Conservation (phyloP, 2,888 invertebrate species). For the Nipponacmea schrenckii region DNA sequence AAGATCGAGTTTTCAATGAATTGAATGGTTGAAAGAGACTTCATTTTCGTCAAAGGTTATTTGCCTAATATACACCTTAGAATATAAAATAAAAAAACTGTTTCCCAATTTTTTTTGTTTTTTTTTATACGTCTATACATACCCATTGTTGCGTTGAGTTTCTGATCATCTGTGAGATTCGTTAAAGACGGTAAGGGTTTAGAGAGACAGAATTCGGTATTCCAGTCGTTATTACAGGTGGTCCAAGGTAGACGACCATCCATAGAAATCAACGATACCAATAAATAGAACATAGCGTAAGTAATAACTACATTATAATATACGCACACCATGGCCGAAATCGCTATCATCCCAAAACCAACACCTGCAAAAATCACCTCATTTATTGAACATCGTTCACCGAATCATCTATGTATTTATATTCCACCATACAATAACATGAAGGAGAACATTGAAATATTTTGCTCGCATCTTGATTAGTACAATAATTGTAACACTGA, state of each 20-base stretch:
- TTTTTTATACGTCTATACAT: background rate
- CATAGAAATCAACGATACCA: constrained; percentile 57
- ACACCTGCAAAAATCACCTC: constrained; percentile 35
- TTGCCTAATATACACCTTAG: too few species aligned
- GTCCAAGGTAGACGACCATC: constrained; percentile 68
- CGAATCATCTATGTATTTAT: too few species aligned
- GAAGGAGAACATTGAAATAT: too few species aligned
- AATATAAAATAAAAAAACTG: too few species aligned
- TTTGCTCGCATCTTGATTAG: too few species aligned
- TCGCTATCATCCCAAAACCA: constrained; percentile 43
- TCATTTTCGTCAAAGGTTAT: too few species aligned
- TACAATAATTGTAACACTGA: too few species aligned
- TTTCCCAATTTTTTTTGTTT: too few species aligned
- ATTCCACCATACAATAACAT: too few species aligned
- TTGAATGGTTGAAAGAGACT: too few species aligned
- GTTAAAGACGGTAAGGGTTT: constrained; percentile 11
- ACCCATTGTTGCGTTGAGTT: constrained; percentile 32
- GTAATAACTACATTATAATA: constrained; percentile 71
- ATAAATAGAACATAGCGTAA: constrained; percentile 66
- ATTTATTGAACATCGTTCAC: too few species aligned
- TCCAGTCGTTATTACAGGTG: constrained; percentile 67
- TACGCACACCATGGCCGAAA: constrained; percentile 42
- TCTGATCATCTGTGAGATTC: constrained; percentile 25
- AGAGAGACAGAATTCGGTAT: constrained; percentile 25
- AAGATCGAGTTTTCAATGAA: too few species aligned